Base-by-base conservation (phyloP, 1,140 invertebrate species). In the Condylostylus longicornis region DNA sequence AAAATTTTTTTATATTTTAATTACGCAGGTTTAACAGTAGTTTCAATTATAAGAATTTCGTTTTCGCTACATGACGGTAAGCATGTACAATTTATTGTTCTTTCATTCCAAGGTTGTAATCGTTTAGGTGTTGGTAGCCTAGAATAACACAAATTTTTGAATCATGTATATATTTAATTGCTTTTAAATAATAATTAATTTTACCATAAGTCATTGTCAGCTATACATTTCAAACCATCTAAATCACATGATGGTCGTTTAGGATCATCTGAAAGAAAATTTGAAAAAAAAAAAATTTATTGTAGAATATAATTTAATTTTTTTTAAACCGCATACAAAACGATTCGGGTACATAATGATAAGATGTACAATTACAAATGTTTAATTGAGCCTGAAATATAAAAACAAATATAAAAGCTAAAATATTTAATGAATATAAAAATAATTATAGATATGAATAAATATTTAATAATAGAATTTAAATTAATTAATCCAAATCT, bases 31-130 rank as follows among this genome's bases (percentile, higher is more conserved):
- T 10, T 8, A 5, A 10, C 10, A 5, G 3, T 44, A 3, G 51
- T 49, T 15, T 45, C 53, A 8, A 67, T 39, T 0, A 58, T 36
- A 17, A 45, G 41, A 5, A 67, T 39, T 41, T 71, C 67, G 21
- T 61, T 55, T 48, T 72, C 68, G 0, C 56, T 64, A 38, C 69
- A 72, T 34, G 67, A 69, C 0, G 68, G 66, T 25, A 69, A 40
- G 36, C 69, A 71, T 9, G 44, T 37, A 21, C 55, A 57, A 1
- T 43, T 44, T 4, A 38, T 19, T n/a, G 44, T 41, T 1, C 33
- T 39, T 3, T 36, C 35, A 1, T 42, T 37, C 25, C 46, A 48
- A 5, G 38, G 42, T 10, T 45, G 15, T 27, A 57, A 31, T 9
- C 41, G 10, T 27, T 10, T 27, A n/a, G 25, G 25, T 10, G 4